Evolutionary conservation across 2,113 vertebrate genomes (phyloP).

Genomic region (Xyrauchen texanus): DNA sequence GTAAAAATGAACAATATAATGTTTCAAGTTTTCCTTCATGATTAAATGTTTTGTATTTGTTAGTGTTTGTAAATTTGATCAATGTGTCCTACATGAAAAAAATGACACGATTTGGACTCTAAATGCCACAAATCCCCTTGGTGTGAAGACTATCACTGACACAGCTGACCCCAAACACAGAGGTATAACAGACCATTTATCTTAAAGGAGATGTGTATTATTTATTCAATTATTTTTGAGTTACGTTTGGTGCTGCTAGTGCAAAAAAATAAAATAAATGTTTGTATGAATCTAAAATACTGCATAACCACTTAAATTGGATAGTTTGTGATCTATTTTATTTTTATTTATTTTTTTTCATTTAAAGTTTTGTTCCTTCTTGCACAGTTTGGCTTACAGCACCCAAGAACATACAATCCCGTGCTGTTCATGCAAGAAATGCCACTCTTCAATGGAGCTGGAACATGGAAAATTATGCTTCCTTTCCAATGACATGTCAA

Average conservation of each 20-base stretch:
- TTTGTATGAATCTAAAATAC: too few species aligned
- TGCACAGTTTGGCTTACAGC: slow-evolving; percentile 62
- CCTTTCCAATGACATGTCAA: slow-evolving; percentile 60
- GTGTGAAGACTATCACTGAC: slow-evolving; percentile 32
- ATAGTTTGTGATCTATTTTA: too few species aligned
- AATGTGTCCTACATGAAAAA: neutral
- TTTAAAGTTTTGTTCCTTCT: slow-evolving; percentile 12
- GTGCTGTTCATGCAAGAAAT: slow-evolving; percentile 36
- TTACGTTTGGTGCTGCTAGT: too few species aligned
- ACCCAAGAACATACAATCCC: slow-evolving; percentile 9
- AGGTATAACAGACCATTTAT: neutral
- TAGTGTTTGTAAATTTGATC: neutral
- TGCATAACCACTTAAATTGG: neutral
- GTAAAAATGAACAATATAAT: neutral
- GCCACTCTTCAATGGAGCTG: slow-evolving; percentile 61
- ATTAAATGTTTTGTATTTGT: slow-evolving; percentile 4
- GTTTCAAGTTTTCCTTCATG: neutral
- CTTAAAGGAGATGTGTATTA: too few species aligned
- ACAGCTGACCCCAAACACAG: slow-evolving; percentile 32
- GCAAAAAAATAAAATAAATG: too few species aligned
- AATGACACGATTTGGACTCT: slow-evolving; percentile 63
- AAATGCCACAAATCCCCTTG: slow-evolving; percentile 51
- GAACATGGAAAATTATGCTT: neutral
- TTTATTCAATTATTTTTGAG: too few species aligned
- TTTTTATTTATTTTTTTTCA: too few species aligned